phyloP scores from a whole-genome alignment of 1,140 invertebrate genomes.

The Limonius californicus region DNA sequence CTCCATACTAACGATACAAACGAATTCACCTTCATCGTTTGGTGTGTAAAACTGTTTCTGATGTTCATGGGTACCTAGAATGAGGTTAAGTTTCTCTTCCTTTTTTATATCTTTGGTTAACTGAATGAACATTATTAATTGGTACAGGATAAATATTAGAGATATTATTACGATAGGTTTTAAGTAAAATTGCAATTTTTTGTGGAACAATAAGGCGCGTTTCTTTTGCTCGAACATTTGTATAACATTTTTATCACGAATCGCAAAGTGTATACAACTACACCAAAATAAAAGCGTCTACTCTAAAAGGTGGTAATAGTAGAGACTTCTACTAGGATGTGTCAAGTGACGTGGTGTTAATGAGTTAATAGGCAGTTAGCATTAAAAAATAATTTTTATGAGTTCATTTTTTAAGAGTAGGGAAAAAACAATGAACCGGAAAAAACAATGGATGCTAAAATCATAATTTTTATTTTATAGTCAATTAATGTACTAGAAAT shows the following conservation, averaged over 20 bases:
- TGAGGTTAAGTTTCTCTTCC: slow-evolving; percentile 2
- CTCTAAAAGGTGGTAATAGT: too few relatives aligned
- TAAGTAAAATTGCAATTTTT: slow-evolving; percentile 13
- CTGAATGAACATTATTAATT: slow-evolving; percentile 32
- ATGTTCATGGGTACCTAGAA: slow-evolving; percentile 39
- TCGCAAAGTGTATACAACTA: too few relatives aligned
- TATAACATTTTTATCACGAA: background rate
- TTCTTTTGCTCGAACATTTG: background rate
- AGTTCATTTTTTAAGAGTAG: too few relatives aligned
- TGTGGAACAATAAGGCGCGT: background rate
- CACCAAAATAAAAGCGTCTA: too few relatives aligned
- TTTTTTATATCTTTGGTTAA: slow-evolving; percentile 9
- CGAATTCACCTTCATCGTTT: slow-evolving; percentile 45
- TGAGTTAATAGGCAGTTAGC: too few relatives aligned
- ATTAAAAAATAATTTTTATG: too few relatives aligned
- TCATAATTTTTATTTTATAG: too few relatives aligned
- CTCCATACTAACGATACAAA: slow-evolving; percentile 46
- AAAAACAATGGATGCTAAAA: too few relatives aligned
- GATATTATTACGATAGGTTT: slow-evolving; percentile 28
- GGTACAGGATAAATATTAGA: slow-evolving; percentile 36
- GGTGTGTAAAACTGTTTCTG: slow-evolving; percentile 45
- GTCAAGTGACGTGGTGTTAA: too few relatives aligned
- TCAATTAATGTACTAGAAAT: too few relatives aligned
- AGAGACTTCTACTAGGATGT: too few relatives aligned
- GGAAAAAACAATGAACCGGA: too few relatives aligned